Percentiles rank a stretch among this genome's conserved stretches.
These are phyloP conservation scores for Aegotheles bennettii DNA, from an alignment of 2,113 vertebrate genomes.

Conservation along the genomic window DNA sequence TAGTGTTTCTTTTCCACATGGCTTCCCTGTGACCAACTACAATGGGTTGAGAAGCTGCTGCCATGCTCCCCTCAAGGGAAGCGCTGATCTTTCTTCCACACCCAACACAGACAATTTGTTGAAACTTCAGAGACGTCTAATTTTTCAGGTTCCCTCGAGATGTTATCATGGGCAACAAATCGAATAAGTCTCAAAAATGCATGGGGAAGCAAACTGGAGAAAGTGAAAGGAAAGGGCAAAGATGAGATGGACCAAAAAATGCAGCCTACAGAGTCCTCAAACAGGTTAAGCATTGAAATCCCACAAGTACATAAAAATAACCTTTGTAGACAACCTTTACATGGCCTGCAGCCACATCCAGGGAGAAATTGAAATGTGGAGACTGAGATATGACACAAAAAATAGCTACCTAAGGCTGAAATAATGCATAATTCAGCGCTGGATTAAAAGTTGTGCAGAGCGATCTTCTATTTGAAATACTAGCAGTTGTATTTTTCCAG, in stretches of 20 bases:
- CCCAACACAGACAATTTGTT: not conserved
- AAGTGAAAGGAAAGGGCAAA: not conserved
- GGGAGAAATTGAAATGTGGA: not conserved
- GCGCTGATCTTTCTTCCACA: not conserved
- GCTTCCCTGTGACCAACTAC: not conserved
- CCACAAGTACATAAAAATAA: not conserved
- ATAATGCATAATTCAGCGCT: not conserved
- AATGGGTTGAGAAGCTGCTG: not conserved
- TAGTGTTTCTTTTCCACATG: not conserved
- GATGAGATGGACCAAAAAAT: not conserved
- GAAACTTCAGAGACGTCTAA: not conserved
- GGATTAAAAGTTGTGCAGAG: not conserved
- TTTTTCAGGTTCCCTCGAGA: not conserved
- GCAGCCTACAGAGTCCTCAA: not conserved
- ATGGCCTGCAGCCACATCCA: not conserved
- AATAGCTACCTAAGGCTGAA: not conserved
- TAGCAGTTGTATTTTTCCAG: not conserved
- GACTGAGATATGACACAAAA: not conserved
- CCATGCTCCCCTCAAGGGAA: not conserved
- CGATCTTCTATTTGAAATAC: constrained; percentile 6
- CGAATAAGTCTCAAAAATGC: not conserved
- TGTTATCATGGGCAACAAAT: not conserved
- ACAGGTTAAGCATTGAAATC: not conserved
- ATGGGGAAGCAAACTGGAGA: not conserved
- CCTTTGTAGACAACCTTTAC: not conserved